Percentiles rank a stretch among this genome's conserved stretches.
Evolutionary conservation across 2,797 vertebrate species (phyloP).

Genomic region (Artibeus lituratus): DNA sequence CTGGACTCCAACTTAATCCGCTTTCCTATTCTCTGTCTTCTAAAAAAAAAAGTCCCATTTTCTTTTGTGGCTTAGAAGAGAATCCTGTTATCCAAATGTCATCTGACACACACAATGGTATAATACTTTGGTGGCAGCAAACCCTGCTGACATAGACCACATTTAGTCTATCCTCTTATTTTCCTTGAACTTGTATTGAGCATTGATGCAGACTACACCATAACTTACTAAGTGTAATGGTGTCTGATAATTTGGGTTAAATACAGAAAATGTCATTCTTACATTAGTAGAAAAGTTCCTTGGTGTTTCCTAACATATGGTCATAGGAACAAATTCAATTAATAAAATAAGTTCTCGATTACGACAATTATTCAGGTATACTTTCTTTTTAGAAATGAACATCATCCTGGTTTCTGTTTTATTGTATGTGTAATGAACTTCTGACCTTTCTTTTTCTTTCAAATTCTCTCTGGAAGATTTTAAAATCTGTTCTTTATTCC

Average conservation of each 20-base stretch:
- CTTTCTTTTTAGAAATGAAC: neutral
- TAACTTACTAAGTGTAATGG: neutral
- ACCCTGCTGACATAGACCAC: neutral
- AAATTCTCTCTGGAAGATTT: neutral
- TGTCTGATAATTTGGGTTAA: neutral
- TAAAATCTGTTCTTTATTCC: neutral
- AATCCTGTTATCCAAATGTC: neutral
- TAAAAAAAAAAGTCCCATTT: neutral
- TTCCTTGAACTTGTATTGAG: neutral
- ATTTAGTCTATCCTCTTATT: neutral
- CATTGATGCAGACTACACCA: neutral
- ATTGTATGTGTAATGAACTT: neutral
- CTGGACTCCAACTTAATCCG: neutral
- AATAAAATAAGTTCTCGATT: neutral
- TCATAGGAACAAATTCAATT: neutral
- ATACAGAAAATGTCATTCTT: neutral
- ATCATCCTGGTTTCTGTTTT: neutral
- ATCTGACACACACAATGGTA: neutral
- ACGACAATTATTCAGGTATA: neutral
- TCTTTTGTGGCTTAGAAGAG: neutral
- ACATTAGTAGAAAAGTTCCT: neutral
- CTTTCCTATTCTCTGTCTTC: neutral
- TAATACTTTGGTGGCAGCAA: neutral
- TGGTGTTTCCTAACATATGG: neutral
- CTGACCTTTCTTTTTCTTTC: conserved; percentile 12